Evolutionary conservation across 2,797 vertebrate species (phyloP), one percentile per base, ranked within the genome.

Genomic region (Coregonus ussuriensis): DNA sequence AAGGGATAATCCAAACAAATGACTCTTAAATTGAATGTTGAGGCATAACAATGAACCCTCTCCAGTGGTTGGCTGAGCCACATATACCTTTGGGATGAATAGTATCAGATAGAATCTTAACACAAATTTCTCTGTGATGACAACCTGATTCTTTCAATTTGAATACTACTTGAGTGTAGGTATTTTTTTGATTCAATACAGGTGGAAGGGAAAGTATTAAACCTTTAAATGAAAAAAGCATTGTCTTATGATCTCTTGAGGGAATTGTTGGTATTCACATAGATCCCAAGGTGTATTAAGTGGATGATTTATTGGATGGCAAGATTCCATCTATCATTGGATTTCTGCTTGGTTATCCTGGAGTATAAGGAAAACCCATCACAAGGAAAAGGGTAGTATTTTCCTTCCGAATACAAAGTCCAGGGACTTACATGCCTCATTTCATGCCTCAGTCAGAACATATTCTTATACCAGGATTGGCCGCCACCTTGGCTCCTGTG

Each of bases 1-100:
- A 52, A 25, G 13, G 41, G 80, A 83, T 91, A 89, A 91, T 91
- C 79, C 84, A 91, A 91, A 93, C 89, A 91, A 91, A 93, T 91
- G 81, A 87, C 87, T 87, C 85, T 89, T 81, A 85, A 88, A 89
- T 82, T 86, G 85, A 90, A 88, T 83, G 1, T 21, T 67, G 31
- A 74, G 29, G 25, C 76, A 18, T 74, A 78, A 79, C 82, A 79
- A 47, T 47, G 41, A 51, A 71, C 21, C 21, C 59, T 25, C 21
- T 25, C 21, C 59, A 25, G 59, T 25, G 9, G 21, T 14, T 16
- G 37, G n/a, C 21, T 71, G 6, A 53, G 14, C 13, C 70, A 21
- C 47, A 16, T 5, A 5, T 41, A 13, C 25, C 14, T 53, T 14
- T 13, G 9, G 41, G 4, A 3, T 51, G 6, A 6, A 25, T 71